phyloP scores from a whole-genome alignment of 2,888 invertebrate species.

The Tachina lurida region DNA sequence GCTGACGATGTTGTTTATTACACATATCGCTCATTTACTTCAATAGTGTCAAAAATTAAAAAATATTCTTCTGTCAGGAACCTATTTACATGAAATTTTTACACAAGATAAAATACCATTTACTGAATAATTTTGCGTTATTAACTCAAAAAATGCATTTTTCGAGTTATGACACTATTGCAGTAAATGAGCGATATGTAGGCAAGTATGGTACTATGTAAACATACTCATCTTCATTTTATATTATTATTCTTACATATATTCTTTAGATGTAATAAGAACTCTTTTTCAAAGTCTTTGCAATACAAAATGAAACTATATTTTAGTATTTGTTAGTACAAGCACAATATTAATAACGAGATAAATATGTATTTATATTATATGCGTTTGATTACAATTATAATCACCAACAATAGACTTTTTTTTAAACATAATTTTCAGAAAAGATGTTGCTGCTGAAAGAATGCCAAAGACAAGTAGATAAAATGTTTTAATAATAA shows the following conservation, averaged over 20 bases:
- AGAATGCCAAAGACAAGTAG: not conserved
- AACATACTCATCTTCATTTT: not conserved
- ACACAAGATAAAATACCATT: no score
- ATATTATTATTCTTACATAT: not conserved
- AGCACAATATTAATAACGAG: not conserved
- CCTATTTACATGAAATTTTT: no score
- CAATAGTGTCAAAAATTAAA: no score
- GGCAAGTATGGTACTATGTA: not conserved
- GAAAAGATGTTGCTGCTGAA: not conserved
- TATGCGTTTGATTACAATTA: not conserved
- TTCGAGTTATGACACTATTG: no score
- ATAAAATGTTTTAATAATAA: not conserved
- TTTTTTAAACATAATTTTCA: not conserved
- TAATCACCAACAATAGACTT: not conserved
- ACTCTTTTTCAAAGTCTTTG: not conserved
- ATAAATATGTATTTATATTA: conserved; percentile 6
- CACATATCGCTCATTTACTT: no score
- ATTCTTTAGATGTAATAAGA: not conserved
- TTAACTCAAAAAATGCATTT: no score
- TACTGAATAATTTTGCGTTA: no score
- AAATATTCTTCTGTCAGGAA: no score
- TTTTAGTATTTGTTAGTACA: conserved; percentile 12
- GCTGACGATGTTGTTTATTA: conserved; percentile 9
- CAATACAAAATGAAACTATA: conserved; percentile 11
- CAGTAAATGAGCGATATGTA: no score